phyloP scores from a whole-genome alignment of 2,113 vertebrate species.

The Eolophus roseicapilla region DNA sequence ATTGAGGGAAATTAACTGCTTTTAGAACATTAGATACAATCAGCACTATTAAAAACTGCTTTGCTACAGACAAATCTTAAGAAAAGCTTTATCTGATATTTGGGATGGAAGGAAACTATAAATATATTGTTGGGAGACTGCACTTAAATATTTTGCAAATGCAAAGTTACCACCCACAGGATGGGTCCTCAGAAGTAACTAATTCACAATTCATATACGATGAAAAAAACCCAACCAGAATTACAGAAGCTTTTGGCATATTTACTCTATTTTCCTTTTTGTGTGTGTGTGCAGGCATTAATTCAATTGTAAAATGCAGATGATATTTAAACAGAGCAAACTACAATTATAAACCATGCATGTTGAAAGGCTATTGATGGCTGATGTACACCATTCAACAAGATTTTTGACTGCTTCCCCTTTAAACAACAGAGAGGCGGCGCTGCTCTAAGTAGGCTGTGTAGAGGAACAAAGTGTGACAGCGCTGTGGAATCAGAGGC shows the following conservation, averaged over 20 bases:
- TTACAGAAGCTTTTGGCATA: neutral
- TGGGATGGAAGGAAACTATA: neutral
- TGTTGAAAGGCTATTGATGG: neutral
- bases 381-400: neutral
- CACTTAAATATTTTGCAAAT: neutral
- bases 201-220: neutral
- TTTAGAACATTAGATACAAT: neutral
- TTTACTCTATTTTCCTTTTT: neutral
- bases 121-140: neutral
- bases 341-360: neutral
- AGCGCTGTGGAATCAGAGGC: neutral
- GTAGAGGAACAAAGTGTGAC: neutral
- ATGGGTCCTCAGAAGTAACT: neutral
- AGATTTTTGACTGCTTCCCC: neutral
- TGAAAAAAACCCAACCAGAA: fast-evolving
- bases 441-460: neutral
- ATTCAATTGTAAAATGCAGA: neutral
- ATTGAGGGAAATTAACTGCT: neutral
- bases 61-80: neutral
- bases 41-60: neutral
- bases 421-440: neutral
- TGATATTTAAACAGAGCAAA: neutral
- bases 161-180: neutral
- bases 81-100: neutral
- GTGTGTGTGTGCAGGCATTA: neutral